Base-by-base conservation (phyloP, 1,140 invertebrate genomes). In the Adoxophyes honmai region DNA sequence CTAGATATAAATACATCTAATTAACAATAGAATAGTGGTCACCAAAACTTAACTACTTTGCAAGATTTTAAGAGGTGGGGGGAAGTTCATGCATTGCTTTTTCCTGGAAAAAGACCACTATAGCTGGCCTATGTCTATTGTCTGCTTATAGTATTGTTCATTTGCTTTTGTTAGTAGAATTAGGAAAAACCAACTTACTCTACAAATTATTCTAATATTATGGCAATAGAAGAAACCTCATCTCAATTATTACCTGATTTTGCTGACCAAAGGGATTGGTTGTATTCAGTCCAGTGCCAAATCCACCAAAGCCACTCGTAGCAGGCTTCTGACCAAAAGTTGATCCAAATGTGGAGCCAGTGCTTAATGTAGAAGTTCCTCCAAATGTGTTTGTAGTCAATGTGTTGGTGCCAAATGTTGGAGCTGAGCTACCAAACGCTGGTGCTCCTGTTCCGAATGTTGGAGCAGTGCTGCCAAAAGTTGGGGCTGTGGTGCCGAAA, bases 261-360 rank as follows among this genome's bases (percentile, higher is more conserved):
- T 71, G 76, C 48, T 80, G 75, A 38, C 77, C 80, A 75, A 86
- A 81, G 34, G 69, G 59, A 48, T 59, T 69, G 55, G 73, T 68
- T 37, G 68, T 70, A 9, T 64, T 71, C 52, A 83, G 62, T 10
- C 79, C 86, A 15, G 78, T 79, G 0, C 90, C 90, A 66, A 91
- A 91, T 18, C 90, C 89, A 57, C 81, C 78, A 72, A 91, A 91
- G 15, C 85, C 85, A 11, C 78, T 87, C 38, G 78, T 89, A 64
- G 75, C 79, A 57, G 89, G 82, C 66, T 90, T 89, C 10, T 84
- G 57, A 13, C 90, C 91, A 74, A 90, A 89, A 36, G 73, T 57
- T 4, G 70, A 62, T 33, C 75, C 76, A 81, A 91, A 90, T 18
- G 78, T 75, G 51, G 69, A 67, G 1, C 78, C 75, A 44, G 70